phyloP scores from a whole-genome alignment of 1,140 invertebrate genomes.

The Pachypsylla venusta region DNA sequence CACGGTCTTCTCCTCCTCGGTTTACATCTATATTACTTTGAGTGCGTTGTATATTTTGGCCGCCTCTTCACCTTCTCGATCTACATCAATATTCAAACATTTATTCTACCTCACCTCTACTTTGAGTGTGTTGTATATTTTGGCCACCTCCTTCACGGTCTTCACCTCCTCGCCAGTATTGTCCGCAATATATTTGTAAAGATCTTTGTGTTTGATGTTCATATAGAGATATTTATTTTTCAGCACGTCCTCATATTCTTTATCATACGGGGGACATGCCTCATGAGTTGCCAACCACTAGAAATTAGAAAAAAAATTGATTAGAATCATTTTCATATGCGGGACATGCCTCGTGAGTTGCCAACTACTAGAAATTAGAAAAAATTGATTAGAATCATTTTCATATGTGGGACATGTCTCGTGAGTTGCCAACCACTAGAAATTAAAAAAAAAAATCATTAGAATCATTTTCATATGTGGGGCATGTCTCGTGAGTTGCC shows the following conservation, averaged over 20 bases:
- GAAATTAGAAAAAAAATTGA: not conserved
- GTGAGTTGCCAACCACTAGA: not conserved
- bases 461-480: not conserved
- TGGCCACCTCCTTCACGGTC: not conserved
- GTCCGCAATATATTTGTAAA: not conserved
- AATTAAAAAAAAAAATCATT: not conserved
- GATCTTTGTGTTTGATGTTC: not conserved
- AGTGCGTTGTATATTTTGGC: no score
- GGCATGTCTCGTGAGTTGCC: not conserved
- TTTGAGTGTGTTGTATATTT: conserved; percentile 1
- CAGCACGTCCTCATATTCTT: not conserved
- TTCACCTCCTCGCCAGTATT: not conserved
- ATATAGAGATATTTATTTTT: not conserved
- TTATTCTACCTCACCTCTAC: no score
- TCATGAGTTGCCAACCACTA: not conserved
- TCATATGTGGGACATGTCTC: not conserved
- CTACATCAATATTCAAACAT: no score
- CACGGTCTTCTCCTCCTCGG: no score
- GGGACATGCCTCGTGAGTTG: not conserved
- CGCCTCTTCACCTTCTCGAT: no score
- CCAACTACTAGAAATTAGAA: not conserved
- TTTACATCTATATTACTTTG: no score
- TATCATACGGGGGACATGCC: not conserved
- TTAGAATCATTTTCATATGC: not conserved
- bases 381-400: no score